A percentile compares a stretch with the other conserved stretches of the same genome.
Conservation (phyloP, 1,140 invertebrate genomes). For the Aradophagus sp. region DNA sequence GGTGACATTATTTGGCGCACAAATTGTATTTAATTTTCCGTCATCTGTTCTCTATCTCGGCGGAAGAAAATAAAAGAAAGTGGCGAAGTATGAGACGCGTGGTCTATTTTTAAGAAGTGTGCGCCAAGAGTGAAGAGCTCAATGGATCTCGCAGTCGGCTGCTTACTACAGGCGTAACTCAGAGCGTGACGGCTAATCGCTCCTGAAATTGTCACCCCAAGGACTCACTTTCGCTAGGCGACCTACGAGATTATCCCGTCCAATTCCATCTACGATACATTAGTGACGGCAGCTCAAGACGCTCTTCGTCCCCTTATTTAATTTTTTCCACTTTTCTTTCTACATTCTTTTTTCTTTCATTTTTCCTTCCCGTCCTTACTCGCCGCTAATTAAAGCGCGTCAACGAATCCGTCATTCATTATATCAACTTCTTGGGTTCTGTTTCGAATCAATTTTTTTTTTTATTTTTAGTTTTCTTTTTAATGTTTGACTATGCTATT, state of each 20-base stretch:
- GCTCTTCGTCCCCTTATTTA: slow-evolving; percentile 24
- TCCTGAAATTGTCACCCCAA: slow-evolving; percentile 73
- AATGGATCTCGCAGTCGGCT: slow-evolving; percentile 47
- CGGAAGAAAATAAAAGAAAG: slow-evolving; percentile 4
- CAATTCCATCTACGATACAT: slow-evolving; percentile 49
- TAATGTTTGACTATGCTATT: no score
- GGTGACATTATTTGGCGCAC: neutral
- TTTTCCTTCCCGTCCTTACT: no score
- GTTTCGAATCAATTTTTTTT: slow-evolving; percentile 4
- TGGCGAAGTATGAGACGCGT: slow-evolving; percentile 6
- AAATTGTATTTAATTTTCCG: slow-evolving; percentile 50
- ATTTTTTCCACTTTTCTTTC: slow-evolving; percentile 32
- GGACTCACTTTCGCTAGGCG: slow-evolving; percentile 62
- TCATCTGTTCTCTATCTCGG: slow-evolving; percentile 30
- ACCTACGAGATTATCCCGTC: slow-evolving; percentile 21
- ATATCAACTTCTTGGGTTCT: slow-evolving; percentile 1
- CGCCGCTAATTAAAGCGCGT: slow-evolving; percentile 56
- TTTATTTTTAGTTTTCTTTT: no score
- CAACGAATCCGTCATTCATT: slow-evolving; percentile 46
- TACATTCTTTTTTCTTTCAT: no score
- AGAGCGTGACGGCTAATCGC: slow-evolving; percentile 73
- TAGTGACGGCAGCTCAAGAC: slow-evolving; percentile 49
- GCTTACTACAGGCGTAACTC: slow-evolving; percentile 70
- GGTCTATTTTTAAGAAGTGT: slow-evolving; percentile 57
- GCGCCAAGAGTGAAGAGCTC: slow-evolving; percentile 30